Evolutionary conservation across 2,797 vertebrate genomes (phyloP), one percentile per base, ranked within the genome.

Genomic region (Mastacembelus armatus): DNA sequence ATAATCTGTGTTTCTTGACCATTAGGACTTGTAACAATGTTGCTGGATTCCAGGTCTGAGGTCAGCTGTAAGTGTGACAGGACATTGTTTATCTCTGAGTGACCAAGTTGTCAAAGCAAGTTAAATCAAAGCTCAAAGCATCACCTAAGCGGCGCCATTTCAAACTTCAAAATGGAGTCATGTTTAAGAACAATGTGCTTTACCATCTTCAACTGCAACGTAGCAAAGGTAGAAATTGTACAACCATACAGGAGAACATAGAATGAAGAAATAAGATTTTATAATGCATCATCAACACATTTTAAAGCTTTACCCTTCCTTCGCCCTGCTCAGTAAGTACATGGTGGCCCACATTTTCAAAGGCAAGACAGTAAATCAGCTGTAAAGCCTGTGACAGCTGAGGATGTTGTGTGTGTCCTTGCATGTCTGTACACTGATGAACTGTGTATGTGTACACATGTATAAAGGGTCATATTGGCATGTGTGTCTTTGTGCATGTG

Each of bases 351-450:
- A 36, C 77, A 43, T 60, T 83, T 79, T 88, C 84, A 85, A 88
- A 90, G 86, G 81, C 83, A 76, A 74, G 73, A 66, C 36, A 76
- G 67, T 88, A 87, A 89, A 92, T 91, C 85, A 86, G 77, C 71
- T 72, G 73, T 36, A 80, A 71, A 56, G 65, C 70, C 78, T 26
- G 78, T 80, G 82, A 90, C 88, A 92, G 88, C 85, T 90, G 87
- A 79, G 70, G 60, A 75, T 77, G 58, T 24, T 54, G 38, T 56
- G 9, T 40, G 38, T 36, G 64, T 64, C 2, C 19, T 4, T 63
- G 42, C 43, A 8, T 50, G 62, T 60, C 61, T 74, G 74, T 62
- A 7, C 55, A 57, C 72, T 30, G 63, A 56, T 50, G 32, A 44
- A n/a, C 65, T 54, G 49, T 65, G 44, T 33, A 49, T 18, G 49